These are phyloP conservation scores for Gymnoscopelus microlampas DNA, from an alignment of 2,797 vertebrate genomes.

Conservation along the genomic window DNA sequence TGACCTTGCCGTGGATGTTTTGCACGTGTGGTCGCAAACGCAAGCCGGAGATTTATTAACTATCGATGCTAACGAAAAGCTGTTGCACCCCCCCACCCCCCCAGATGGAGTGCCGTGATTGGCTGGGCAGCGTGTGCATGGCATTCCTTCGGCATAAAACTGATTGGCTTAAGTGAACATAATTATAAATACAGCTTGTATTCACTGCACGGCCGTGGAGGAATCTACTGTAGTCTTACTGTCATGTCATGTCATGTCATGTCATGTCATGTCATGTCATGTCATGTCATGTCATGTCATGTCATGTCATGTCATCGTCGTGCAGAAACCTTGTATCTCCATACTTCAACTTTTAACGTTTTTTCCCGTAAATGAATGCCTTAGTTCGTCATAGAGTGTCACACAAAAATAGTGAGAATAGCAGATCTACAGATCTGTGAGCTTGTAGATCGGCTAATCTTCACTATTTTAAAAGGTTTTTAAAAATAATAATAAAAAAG, in stretches of 20 bases:
- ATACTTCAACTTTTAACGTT: no score
- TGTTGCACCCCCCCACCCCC: slow-evolving; percentile 20
- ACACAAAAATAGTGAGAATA: no score
- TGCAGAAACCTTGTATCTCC: no score
- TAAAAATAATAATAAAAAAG: no score
- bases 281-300: no score
- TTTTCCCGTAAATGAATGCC: no score
- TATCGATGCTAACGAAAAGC: slow-evolving; percentile 38
- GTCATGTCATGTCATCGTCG: no score
- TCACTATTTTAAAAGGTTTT: no score
- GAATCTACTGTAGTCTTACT: background rate
- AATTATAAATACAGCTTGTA: background rate
- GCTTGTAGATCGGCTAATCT: no score
- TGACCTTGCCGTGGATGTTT: slow-evolving; percentile 62
- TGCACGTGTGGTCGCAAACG: slow-evolving; percentile 55
- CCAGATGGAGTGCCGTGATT: slow-evolving; percentile 33
- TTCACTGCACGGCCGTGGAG: slow-evolving; percentile 2
- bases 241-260: background rate
- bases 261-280: no score
- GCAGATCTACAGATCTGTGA: no score
- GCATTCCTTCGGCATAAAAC: slow-evolving; percentile 4
- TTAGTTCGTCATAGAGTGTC: no score
- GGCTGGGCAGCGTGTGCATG: slow-evolving; percentile 2
- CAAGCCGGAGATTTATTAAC: slow-evolving; percentile 61
- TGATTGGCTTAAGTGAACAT: background rate